A percentile compares a stretch with the other conserved stretches of the same genome.
Evolutionary conservation across 2,113 vertebrate genomes (phyloP).

Genomic region (Dissostichus mawsoni): DNA sequence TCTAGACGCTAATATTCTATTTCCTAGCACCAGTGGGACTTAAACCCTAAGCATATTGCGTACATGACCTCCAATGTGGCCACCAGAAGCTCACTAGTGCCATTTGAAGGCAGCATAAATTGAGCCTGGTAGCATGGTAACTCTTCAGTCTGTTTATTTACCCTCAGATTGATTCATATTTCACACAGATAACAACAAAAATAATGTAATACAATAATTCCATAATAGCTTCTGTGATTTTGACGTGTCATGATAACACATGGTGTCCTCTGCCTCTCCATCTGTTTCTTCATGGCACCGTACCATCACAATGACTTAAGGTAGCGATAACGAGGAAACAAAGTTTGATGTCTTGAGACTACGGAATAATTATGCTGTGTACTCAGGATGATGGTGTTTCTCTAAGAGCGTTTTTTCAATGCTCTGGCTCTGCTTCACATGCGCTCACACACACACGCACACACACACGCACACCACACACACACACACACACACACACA

Average conservation of each 20-base stretch:
- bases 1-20: too few species aligned
- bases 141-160: too few species aligned
- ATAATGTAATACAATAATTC: too few species aligned
- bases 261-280: conserved; percentile 12
- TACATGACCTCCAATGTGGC: too few species aligned
- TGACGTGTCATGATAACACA: conserved; percentile 29
- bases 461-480: too few species aligned
- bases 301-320: background rate
- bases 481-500: background rate
- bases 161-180: too few species aligned
- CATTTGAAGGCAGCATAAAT: too few species aligned
- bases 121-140: too few species aligned
- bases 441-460: background rate
- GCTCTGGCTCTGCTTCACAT: background rate
- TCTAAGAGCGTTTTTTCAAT: background rate
- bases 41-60: too few species aligned
- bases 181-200: too few species aligned
- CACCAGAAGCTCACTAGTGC: too few species aligned
- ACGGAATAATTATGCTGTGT: background rate
- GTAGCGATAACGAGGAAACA: background rate
- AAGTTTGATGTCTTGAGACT: conserved; percentile 2
- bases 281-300: conserved; percentile 13
- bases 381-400: background rate
- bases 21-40: too few species aligned
- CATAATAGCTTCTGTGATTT: background rate